A percentile compares a stretch with the other conserved stretches of the same genome.
phyloP scores from a whole-genome alignment of 2,113 vertebrate species.

The Tenrec ecaudatus region DNA sequence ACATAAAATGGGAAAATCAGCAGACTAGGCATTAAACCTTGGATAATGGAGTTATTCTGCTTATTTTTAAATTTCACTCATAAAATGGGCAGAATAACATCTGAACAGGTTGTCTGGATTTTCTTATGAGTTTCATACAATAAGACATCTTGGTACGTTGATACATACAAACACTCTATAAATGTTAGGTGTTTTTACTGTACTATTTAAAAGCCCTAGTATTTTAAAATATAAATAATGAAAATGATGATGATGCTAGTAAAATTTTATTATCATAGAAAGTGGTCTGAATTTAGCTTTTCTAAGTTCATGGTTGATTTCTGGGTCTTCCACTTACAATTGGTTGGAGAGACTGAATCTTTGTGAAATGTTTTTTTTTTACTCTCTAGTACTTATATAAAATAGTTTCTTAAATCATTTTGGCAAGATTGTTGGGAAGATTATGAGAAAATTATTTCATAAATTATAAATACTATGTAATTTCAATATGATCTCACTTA shows the following conservation, averaged over 20 bases:
- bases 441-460: neutral
- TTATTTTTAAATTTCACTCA: neutral
- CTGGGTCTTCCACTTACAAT: neutral
- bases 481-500: constrained; percentile 19
- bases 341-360: neutral
- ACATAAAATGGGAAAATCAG: neutral
- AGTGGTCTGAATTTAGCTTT: neutral
- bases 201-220: neutral
- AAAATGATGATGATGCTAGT: neutral
- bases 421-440: neutral
- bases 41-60: neutral
- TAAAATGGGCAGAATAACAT: neutral
- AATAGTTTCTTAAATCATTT: constrained; percentile 1
- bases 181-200: neutral
- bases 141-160: neutral
- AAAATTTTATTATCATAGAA: neutral
- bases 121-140: neutral
- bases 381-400: neutral
- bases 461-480: neutral
- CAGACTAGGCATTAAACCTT: neutral
- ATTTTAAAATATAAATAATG: neutral
- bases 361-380: neutral
- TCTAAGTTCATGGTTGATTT: neutral
- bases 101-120: neutral
- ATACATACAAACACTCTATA: neutral